Conservation (phyloP, 2,797 vertebrate genomes). For the Silurus lanzhouensis region DNA sequence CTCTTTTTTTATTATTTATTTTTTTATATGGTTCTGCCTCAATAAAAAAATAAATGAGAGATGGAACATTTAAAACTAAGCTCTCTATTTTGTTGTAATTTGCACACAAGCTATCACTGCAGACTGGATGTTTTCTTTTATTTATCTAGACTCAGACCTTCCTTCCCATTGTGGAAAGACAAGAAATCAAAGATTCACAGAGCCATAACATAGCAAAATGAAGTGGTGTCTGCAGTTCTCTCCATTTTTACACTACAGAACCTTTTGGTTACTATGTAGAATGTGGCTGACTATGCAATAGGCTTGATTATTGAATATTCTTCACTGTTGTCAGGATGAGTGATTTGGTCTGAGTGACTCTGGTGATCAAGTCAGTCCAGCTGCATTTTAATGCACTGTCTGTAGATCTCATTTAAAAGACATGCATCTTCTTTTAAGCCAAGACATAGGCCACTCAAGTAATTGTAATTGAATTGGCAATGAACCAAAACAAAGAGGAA, state of each 20-base stretch:
- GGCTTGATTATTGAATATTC: conserved; percentile 33
- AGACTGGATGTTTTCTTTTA: not conserved
- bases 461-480: conserved; percentile 64
- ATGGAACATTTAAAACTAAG: not conserved
- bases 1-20: not conserved
- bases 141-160: not conserved
- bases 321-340: conserved; percentile 11
- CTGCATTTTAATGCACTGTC: conserved; percentile 47
- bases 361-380: conserved; percentile 24
- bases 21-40: not conserved
- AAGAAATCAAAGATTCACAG: not conserved
- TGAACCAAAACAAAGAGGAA: conserved; percentile 37
- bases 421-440: conserved; percentile 54
- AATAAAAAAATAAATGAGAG: not conserved
- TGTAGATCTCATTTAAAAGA: conserved; percentile 52
- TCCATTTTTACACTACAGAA: not conserved
- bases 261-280: conserved; percentile 10
- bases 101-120: not conserved
- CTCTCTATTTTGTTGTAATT: not conserved
- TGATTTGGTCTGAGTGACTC: conserved; percentile 26
- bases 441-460: conserved; percentile 58
- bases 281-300: conserved; percentile 29
- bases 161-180: not conserved
- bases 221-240: not conserved
- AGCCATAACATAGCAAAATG: not conserved